These are phyloP conservation scores for Nannobrachium achirus DNA, from an alignment of 2,113 vertebrate species.

Conservation along the genomic window DNA sequence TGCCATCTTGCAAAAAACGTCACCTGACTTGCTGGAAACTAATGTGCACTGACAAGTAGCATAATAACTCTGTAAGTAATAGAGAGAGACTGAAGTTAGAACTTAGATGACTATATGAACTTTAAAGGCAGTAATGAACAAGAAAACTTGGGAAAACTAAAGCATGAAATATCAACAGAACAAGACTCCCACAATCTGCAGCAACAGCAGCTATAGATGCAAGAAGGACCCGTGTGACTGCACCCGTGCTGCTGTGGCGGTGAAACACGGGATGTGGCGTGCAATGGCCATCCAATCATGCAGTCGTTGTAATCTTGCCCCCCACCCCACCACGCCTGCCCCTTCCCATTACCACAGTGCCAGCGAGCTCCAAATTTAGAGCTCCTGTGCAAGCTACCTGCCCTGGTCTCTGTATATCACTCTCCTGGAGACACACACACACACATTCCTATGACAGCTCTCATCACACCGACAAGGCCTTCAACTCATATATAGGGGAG, in stretches of 20 bases:
- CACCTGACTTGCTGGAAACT: constrained; percentile 53
- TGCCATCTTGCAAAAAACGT: constrained; percentile 47
- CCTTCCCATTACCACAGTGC: constrained; percentile 61
- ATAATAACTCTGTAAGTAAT: constrained; percentile 45
- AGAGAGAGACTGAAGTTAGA: constrained; percentile 65
- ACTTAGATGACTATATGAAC: constrained; percentile 30
- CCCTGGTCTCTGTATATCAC: constrained; percentile 62
- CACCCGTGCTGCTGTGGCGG: constrained; percentile 32
- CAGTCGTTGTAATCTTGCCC: constrained; percentile 39
- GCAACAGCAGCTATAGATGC: constrained; percentile 15
- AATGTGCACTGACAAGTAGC: constrained; percentile 53
- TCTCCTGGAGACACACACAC: constrained; percentile 11
- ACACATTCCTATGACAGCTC: constrained; percentile 16
- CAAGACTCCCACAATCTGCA: constrained; percentile 4
- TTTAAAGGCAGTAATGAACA: constrained; percentile 31
- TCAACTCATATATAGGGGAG: constrained; percentile 23
- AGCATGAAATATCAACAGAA: constrained; percentile 18
- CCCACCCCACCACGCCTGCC: constrained; percentile 23
- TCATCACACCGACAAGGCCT: constrained; percentile 39
- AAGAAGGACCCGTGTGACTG: constrained; percentile 23
- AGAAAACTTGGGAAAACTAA: constrained; percentile 12
- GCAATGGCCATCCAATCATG: constrained; percentile 24
- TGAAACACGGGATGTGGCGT: constrained; percentile 24
- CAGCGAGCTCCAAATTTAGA: constrained; percentile 62
- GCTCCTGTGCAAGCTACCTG: constrained; percentile 53